A percentile compares a stretch with the other conserved stretches of the same genome.
Evolutionary conservation across 1,140 invertebrate genomes (phyloP).

Genomic region (Euwallacea fornicatus): DNA sequence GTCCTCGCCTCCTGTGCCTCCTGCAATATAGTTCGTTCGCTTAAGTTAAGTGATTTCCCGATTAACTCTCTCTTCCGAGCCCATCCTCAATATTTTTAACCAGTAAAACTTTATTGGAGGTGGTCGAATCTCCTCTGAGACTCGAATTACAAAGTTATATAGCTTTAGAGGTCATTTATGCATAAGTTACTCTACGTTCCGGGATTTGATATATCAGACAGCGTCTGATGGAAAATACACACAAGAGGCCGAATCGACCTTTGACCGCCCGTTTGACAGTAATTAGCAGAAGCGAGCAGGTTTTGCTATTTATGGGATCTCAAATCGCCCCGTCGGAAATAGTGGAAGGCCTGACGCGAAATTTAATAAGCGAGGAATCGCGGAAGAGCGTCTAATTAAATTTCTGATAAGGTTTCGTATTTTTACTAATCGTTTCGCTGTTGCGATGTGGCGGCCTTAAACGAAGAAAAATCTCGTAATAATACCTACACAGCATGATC

Average conservation of each 20-base stretch:
- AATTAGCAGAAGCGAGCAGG: conserved; percentile 29
- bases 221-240: conserved; percentile 19
- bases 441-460: background rate
- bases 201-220: background rate
- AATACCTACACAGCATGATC: background rate
- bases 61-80: no score
- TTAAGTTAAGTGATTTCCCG: no score
- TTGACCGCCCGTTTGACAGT: conserved; percentile 27
- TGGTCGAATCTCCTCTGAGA: no score
- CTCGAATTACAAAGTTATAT: no score
- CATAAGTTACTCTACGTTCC: no score
- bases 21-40: no score
- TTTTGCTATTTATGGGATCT: conserved; percentile 28
- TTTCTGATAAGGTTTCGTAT: conserved; percentile 20
- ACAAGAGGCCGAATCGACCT: conserved; percentile 26
- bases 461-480: background rate
- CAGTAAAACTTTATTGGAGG: no score
- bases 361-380: conserved; percentile 22
- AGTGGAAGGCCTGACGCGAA: conserved; percentile 15
- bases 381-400: conserved; percentile 27
- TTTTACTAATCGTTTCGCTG: background rate
- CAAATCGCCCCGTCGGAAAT: conserved; percentile 13
- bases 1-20: no score
- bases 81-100: no score
- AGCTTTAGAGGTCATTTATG: no score